Base-by-base conservation (phyloP, 2,888 invertebrate genomes). In the Congeria kusceri region DNA sequence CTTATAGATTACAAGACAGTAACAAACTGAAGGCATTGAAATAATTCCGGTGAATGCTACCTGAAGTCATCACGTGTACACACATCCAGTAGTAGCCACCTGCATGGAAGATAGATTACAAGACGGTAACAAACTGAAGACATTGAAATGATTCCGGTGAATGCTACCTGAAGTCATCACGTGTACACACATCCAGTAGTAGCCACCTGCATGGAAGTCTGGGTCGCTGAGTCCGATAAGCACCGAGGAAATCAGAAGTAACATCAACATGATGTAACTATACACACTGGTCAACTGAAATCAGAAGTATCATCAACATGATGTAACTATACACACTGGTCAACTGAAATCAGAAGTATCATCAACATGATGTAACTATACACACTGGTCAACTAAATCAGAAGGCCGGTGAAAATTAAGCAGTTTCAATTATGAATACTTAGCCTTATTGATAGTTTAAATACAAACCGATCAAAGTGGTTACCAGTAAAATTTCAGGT, bases 41-140 rank as follows among this genome's bases (percentile, higher is more conserved):
- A n/a, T n/a, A n/a, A n/a, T n/a, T n/a, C n/a, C n/a, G n/a, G n/a
- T n/a, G n/a, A n/a, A n/a, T n/a, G 23, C 9, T 75, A 89, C 91
- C 90, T 72, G 84, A 76, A 62, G 87, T 87, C 9, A 88, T 15
- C 1, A 91, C 76, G 81, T 91, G 89, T 18, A 91, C 71, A 79
- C 88, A 85, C 85, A 89, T 87, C 91, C 91, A 91, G 66, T 88
- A 86, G 67, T 91, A 91, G 2, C 89, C 90, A 23, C 87, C 89
- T 25, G 72, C 29, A 57, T 80, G 68, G 70, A 86, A 90, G n/a
- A n/a, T n/a, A n/a, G n/a, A n/a, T n/a, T n/a, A n/a, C n/a, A n/a
- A n/a, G n/a, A n/a, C n/a, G n/a, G n/a, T n/a, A n/a, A n/a, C n/a
- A n/a, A n/a, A n/a, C n/a, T n/a, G n/a, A n/a, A n/a, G n/a, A n/a